phyloP scores from a whole-genome alignment of 2,113 vertebrate genomes.

The Tragelaphus scriptus region DNA sequence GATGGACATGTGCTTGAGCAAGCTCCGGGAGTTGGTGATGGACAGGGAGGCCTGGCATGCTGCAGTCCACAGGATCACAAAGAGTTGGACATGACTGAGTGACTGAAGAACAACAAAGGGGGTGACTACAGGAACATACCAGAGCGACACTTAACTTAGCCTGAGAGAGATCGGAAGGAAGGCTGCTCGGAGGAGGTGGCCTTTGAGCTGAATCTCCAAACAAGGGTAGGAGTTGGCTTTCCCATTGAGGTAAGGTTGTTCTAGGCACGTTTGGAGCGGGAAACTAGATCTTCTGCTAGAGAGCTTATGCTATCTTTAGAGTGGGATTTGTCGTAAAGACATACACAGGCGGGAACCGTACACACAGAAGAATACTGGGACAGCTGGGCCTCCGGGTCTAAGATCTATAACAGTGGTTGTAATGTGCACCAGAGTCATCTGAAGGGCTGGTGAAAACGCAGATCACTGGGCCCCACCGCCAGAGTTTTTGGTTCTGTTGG shows the following conservation, averaged over 20 bases:
- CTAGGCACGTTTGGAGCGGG: background rate
- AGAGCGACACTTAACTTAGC: background rate
- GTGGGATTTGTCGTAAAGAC: background rate
- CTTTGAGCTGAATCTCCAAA: background rate
- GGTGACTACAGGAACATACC: background rate
- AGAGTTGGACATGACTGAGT: background rate
- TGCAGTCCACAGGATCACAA: background rate
- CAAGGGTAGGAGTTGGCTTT: background rate
- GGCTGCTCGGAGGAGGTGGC: background rate
- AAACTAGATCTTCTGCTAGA: background rate
- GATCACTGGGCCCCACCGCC: background rate
- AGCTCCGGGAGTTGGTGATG: background rate
- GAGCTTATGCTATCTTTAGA: background rate
- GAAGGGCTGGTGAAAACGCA: background rate
- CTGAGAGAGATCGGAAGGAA: background rate
- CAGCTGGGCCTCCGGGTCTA: background rate
- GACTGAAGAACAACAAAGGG: background rate
- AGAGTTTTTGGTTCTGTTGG: background rate
- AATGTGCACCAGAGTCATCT: background rate
- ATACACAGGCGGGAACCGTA: background rate
- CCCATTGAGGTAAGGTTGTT: background rate
- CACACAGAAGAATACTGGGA: background rate
- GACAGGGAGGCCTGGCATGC: background rate
- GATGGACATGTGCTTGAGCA: background rate
- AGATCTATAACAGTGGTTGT: background rate